phyloP scores from a whole-genome alignment of 2,113 vertebrate genomes.

The Entosphenus tridentatus region DNA sequence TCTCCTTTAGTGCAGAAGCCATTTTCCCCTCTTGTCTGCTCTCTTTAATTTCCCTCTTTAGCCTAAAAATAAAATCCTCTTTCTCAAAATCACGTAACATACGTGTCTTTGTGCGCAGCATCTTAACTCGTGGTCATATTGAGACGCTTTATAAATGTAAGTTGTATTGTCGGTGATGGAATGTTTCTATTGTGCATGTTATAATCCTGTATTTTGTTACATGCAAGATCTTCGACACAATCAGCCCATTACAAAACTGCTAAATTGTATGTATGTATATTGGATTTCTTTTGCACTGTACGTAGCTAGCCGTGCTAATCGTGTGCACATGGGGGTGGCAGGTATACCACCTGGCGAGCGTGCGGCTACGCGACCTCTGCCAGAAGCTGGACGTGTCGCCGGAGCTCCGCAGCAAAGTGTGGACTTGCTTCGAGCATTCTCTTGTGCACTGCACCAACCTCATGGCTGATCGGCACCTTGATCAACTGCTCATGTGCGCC shows the following conservation, averaged over 20 bases:
- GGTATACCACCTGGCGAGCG: conserved; percentile 86
- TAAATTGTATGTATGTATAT: not conserved
- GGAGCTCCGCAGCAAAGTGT: conserved; percentile 71
- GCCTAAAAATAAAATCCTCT: too few species aligned
- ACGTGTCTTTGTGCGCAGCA: too few species aligned
- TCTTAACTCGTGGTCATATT: too few species aligned
- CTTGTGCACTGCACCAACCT: conserved; percentile 57
- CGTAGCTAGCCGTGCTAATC: not conserved
- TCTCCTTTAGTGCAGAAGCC: too few species aligned
- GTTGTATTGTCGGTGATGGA: too few species aligned
- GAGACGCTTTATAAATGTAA: too few species aligned
- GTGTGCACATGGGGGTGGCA: conserved; percentile 14
- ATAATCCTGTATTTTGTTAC: too few species aligned
- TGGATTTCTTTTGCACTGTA: not conserved
- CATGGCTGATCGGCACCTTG: conserved; percentile 69
- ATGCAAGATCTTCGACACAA: not conserved
- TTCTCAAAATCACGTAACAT: too few species aligned
- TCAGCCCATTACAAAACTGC: not conserved
- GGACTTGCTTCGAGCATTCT: conserved; percentile 75
- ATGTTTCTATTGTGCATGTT: too few species aligned
- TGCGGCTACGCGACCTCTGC: conserved; percentile 67
- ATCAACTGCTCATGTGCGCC: conserved; percentile 79
- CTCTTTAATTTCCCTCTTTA: too few species aligned
- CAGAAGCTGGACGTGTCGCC: conserved; percentile 54
- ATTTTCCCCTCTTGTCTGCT: too few species aligned